Evolutionary conservation across 2,888 invertebrate species (phyloP).

Genomic region (Chouioia cunea): DNA sequence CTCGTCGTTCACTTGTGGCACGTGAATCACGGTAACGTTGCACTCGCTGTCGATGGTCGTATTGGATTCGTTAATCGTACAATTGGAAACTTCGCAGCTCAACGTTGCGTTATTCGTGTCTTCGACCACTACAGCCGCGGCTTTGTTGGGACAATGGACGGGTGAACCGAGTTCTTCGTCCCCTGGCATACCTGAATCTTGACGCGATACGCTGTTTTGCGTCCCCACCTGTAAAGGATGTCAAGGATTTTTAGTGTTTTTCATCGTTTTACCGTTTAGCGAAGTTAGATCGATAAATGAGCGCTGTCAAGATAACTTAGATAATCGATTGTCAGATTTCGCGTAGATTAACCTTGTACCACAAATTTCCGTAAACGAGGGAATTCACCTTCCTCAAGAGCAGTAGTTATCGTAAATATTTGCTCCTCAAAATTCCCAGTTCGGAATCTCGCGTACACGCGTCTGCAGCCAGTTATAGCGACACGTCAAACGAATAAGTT

Average conservation of each 20-base stretch:
- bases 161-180: conserved; percentile 62
- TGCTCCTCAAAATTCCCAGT: too few relatives aligned
- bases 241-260: background rate
- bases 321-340: too few relatives aligned
- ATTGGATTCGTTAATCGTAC: conserved; percentile 25
- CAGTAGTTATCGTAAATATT: too few relatives aligned
- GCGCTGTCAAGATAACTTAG: too few relatives aligned
- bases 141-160: conserved; percentile 14
- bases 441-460: too few relatives aligned
- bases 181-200: conserved; percentile 62
- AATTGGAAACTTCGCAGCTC: conserved; percentile 14
- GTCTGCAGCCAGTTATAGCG: too few relatives aligned
- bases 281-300: too few relatives aligned
- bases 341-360: too few relatives aligned
- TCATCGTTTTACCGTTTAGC: background rate
- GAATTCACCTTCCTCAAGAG: too few relatives aligned
- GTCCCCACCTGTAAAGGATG: conserved; percentile 37
- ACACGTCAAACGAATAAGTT: too few relatives aligned
- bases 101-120: background rate
- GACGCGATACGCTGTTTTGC: conserved; percentile 58
- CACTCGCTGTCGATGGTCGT: conserved; percentile 55
- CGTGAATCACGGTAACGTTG: conserved; percentile 64
- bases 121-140: background rate
- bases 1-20: conserved; percentile 44
- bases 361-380: too few relatives aligned